Base-by-base conservation (phyloP, 2,888 invertebrate genomes). In the Leptura quadrifasciata region DNA sequence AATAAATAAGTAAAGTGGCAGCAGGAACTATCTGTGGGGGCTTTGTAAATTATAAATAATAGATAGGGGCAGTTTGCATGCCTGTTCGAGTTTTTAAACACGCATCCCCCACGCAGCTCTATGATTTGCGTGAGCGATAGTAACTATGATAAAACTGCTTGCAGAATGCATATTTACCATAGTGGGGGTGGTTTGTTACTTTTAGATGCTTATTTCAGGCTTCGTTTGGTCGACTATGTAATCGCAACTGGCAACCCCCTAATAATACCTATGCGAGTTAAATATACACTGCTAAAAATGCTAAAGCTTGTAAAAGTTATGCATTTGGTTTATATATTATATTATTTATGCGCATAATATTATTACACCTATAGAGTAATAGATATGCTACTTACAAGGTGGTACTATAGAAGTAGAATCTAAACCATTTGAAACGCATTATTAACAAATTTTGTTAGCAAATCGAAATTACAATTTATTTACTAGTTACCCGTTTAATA, bases 1-100 rank as follows among this genome's bases (percentile, higher is more conserved):
- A 47, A 47, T 47, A 47, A 47, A 47, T 47, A 47, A 47, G 17
- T 47, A 47, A 47, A 12, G 47, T 15, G 47, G 47, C 47, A n/a
- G 47, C n/a, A 52, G 47, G 18, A 31, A 71, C 24, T 71, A 58
- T 70, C 69, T 61, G 58, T 57, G 17, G 71, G 71, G 71, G 61
- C 17, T 58, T 71, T 18, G 17, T 71, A 73, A 58, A 67, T 78
- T 81, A 79, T 82, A 81, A 82, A 82, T 82, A 82, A 82, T 81
- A 82, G 81, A 81, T 80, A 82, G 81, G 84, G 84, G 81, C 82
- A 82, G 79, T 83, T 83, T 80, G 83, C 82, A 82, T 82, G 83
- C 82, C 72, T 77, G 76, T 70, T 72, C 65, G 77, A 78, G 47
- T 71, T 71, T 79, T 80, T 79, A 76, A 74, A 76, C 81, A 82